Percentiles rank a stretch among this genome's conserved stretches.
phyloP scores from a whole-genome alignment of 92 coral and sea anemone genomes.

The Hydrozoanthus gracilis region DNA sequence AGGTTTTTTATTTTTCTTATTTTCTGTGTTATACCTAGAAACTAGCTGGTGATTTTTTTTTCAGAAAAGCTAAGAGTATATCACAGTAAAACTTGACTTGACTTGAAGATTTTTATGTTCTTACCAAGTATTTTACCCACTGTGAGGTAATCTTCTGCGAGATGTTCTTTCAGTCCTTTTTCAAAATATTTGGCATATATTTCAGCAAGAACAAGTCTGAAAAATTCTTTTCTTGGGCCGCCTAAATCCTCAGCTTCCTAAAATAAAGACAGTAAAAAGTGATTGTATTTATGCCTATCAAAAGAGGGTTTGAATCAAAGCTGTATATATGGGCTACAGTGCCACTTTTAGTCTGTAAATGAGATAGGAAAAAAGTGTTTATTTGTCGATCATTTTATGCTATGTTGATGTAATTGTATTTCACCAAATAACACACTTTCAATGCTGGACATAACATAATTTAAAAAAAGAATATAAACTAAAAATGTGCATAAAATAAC shows the following conservation, averaged over 20 bases:
- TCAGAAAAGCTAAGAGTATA: no score
- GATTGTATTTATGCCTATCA: background rate
- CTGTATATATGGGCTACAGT: background rate
- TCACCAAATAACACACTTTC: no score
- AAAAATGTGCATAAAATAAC: background rate
- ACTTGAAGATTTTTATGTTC: background rate
- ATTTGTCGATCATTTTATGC: no score
- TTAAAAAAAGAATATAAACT: background rate
- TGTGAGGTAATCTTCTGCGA: constrained; percentile 61
- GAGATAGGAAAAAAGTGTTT: no score
- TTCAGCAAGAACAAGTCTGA: constrained; percentile 47
- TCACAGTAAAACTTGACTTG: background rate
- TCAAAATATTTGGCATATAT: constrained; percentile 62
- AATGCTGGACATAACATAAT: background rate
- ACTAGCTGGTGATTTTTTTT: no score
- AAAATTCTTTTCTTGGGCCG: constrained; percentile 54
- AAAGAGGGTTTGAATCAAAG: background rate
- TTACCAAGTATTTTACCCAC: constrained; percentile 64
- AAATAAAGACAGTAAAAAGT: constrained; percentile 6
- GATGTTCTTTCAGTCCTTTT: constrained; percentile 59
- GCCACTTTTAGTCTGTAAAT: background rate
- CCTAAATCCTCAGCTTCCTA: constrained; percentile 59
- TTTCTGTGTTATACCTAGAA: no score
- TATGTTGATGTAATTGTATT: no score
- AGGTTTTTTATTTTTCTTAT: no score